A percentile compares a stretch with the other conserved stretches of the same genome.
Conservation (phyloP, 2,113 vertebrate genomes). For the Lophotis ruficrista region DNA sequence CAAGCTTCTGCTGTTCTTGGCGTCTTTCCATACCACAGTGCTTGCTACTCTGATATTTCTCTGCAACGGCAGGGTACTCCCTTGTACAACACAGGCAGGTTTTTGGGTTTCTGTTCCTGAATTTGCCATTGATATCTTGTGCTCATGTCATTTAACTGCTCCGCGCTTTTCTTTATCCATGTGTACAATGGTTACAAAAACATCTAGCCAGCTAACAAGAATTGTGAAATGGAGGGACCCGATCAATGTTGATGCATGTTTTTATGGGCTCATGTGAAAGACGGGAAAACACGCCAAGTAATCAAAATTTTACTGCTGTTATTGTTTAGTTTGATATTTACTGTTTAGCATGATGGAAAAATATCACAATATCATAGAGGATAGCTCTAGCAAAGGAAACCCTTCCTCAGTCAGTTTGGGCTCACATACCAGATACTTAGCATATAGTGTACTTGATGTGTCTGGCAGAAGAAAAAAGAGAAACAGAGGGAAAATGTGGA, state of each 20-base stretch:
- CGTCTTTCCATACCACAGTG: not conserved
- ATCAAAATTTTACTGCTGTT: conserved; percentile 9
- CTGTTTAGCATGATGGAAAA: not conserved
- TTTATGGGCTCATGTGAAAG: not conserved
- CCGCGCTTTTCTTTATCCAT: not conserved
- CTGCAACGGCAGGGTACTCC: not conserved
- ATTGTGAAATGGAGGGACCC: not conserved
- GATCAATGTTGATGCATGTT: not conserved
- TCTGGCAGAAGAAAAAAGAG: conserved; percentile 33
- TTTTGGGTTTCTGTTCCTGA: not conserved
- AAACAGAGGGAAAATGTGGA: conserved; percentile 36
- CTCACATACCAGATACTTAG: conserved; percentile 46
- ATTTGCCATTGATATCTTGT: not conserved
- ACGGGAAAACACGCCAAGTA: not conserved
- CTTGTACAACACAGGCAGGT: not conserved
- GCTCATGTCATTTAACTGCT: not conserved
- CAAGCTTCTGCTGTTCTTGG: not conserved
- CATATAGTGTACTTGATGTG: conserved; percentile 1
- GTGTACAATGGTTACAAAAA: conserved; percentile 17
- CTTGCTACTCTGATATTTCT: not conserved
- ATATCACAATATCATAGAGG: not conserved
- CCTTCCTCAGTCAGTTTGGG: not conserved
- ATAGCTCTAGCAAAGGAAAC: not conserved
- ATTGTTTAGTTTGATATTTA: conserved; percentile 23
- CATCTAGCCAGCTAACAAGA: not conserved